Evolutionary conservation across 2,113 vertebrate species (phyloP).

Genomic region (Elachura formosa): DNA sequence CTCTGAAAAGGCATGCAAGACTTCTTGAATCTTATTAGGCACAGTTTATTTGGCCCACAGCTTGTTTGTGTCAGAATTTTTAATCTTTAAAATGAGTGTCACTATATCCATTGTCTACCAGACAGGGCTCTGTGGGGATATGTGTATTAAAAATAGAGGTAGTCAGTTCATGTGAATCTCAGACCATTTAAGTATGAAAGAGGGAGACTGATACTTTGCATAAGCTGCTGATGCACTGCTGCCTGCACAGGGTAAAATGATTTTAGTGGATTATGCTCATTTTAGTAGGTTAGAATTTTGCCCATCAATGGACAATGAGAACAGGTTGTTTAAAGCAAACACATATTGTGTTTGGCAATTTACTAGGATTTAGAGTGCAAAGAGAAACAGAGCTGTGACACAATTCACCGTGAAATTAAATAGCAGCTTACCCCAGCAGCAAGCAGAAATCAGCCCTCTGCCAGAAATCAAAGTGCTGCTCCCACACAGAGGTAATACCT

Average conservation of each 20-base stretch:
- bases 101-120: neutral
- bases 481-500: neutral
- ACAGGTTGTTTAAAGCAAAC: conserved; percentile 26
- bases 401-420: conserved; percentile 45
- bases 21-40: conserved; percentile 8
- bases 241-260: neutral
- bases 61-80: conserved; percentile 8
- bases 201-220: neutral
- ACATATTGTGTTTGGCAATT: neutral
- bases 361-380: neutral
- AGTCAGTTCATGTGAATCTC: neutral
- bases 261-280: conserved; percentile 6
- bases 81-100: neutral
- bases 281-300: conserved; percentile 18
- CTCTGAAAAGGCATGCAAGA: neutral
- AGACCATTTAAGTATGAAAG: neutral
- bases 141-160: neutral
- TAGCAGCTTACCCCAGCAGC: neutral
- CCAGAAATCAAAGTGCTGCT: neutral
- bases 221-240: neutral
- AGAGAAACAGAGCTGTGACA: conserved; percentile 15
- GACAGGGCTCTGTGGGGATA: neutral
- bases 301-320: neutral
- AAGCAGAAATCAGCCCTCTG: neutral
- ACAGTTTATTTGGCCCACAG: neutral